Evolutionary conservation across 2,888 invertebrate species (phyloP), one percentile per base, ranked within the genome.

Genomic region (Ophion ellenae): DNA sequence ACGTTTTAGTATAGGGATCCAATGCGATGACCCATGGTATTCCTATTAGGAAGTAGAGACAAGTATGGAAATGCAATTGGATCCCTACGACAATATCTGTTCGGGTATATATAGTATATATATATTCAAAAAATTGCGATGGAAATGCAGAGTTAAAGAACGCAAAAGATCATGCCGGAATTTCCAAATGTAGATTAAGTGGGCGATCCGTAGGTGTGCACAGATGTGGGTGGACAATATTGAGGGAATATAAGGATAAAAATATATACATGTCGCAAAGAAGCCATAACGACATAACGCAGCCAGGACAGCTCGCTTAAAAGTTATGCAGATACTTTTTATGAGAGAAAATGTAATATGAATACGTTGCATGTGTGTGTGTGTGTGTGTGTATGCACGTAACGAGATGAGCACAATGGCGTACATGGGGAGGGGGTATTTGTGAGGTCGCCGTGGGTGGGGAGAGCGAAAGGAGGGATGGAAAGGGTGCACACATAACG

Each of bases 281-380:
- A 69, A 79, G 69, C 81, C 79, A 81, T 82, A 85, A 85, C 80
- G 85, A 81, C 64, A 77, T 73, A 81, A 75, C 78, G 81, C 74
- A 84, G 76, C 73, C 80, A 76, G 78, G 81, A 80, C 86, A 74
- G 61, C 71, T 74, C 81, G 83, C 85, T 75, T 87, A 79, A 88
- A 87, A 87, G 87, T 88, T 87, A 88, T 87, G 86, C 83, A 86
- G 86, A 87, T 88, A 87, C 83, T 85, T 85, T 86, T 85, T 87
- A 88, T 77, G 86, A 88, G 81, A 83, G 63, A 20, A 59, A 77
- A 80, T 63, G 67, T 66, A 70, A 70, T 63, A 40, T 69, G 17
- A 53, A 32, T 69, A 73, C 40, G 17, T 36, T 28, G 75, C 20
- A 36, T 24, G 59, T 24, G 20, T 36, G 28, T 28, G 53, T 36